Evolutionary conservation across 2,797 vertebrate genomes (phyloP), one percentile per base, ranked within the genome.

Genomic region (Mastacembelus armatus): DNA sequence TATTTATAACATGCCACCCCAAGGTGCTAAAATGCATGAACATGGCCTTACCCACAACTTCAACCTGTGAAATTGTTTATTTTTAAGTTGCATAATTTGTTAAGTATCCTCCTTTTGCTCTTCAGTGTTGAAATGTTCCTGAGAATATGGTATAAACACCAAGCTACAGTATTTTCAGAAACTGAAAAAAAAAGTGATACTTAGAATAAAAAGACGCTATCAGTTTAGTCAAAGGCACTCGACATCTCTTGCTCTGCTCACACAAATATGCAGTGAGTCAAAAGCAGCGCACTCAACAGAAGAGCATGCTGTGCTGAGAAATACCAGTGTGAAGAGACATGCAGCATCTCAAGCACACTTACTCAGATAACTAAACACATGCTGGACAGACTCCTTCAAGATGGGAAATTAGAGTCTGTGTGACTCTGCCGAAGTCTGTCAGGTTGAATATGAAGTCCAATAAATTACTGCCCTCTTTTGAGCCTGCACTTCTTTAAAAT

Each of bases 191-290:
- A 81, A 73, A 71, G 76, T 72, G 74, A 72, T 74, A 84, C 88
- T 89, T 73, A 0, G 73, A 90, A 86, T 85, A 89, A 90, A 91
- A 89, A 87, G 85, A 77, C 49, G 77, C 76, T 83, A 89, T 90
- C 85, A 83, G 85, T 91, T 91, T 91, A 93, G 93, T 93, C 90
- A 92, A 85, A 91, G 83, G 90, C 91, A 90, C 92, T 94, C 88
- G 63, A 91, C 86, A 78, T 84, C 80, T 87, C 78, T 72, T 78
- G 84, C 84, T 85, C 87, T 52, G 78, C 88, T 87, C 85, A 74
- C 82, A 88, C 84, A 91, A 89, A 91, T 84, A 88, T 79, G 85
- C 85, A 86, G 78, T 30, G 71, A 89, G 71, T 87, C 85, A 92
- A 92, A 92, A 84, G 91, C 83, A 80, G 87, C 74, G 44, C 74